Evolutionary conservation across 2,113 vertebrate genomes (phyloP).

Genomic region (Gymnarchus niloticus): DNA sequence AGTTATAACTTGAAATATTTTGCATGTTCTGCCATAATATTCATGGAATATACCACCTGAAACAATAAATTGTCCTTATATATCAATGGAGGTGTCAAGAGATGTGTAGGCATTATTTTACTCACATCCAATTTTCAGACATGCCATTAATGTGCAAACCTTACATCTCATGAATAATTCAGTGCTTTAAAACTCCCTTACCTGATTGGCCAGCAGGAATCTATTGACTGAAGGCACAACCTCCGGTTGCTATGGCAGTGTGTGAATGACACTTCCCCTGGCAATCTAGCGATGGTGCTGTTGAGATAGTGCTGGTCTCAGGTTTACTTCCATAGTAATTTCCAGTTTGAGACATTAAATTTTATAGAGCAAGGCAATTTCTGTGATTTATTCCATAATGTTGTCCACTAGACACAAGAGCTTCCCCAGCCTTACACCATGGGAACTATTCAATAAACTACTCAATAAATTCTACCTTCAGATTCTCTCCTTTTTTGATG

Average conservation of each 20-base stretch:
- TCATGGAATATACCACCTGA: neutral
- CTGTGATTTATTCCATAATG: neutral
- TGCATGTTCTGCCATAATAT: neutral
- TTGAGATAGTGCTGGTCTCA: neutral
- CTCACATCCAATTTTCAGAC: neutral
- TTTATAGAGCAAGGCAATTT: neutral
- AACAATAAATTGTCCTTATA: neutral
- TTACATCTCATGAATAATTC: conserved; percentile 60
- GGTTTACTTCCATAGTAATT: conserved; percentile 3
- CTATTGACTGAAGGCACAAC: conserved; percentile 52
- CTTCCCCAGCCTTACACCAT: neutral
- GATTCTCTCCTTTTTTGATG: neutral
- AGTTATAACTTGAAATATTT: too few species aligned
- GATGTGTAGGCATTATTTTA: neutral
- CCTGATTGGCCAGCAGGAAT: conserved; percentile 58
- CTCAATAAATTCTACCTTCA: neutral
- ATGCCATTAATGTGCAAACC: neutral
- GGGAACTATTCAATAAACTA: too few species aligned
- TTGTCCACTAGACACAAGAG: neutral
- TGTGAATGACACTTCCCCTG: conserved; percentile 47
- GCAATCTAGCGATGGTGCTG: conserved; percentile 25
- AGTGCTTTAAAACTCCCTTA: conserved; percentile 35
- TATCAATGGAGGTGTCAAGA: neutral
- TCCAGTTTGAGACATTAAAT: neutral
- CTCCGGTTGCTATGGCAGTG: conserved; percentile 68